Evolutionary conservation across 1,140 invertebrate species (phyloP), one percentile per base, ranked within the genome.

Genomic region (Ceratosolen fusciceps): DNA sequence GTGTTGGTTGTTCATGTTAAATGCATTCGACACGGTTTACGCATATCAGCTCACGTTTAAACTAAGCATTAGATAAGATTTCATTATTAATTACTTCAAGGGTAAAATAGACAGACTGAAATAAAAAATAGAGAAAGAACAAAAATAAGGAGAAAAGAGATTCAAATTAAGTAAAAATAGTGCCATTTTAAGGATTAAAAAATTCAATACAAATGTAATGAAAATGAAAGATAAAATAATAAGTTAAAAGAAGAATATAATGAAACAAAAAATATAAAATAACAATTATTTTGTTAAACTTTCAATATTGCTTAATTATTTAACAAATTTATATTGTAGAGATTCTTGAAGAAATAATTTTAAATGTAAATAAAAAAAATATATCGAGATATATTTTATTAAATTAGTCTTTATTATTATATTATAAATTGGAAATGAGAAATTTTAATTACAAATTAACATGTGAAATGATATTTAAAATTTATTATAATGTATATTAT

Each of bases 41-140:
- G 67, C 24, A 26, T 47, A 71, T 49, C 16, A 29, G 29, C n/a
- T 26, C 29, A 72, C 29, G 26, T 54, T 49, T 56, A 21, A 31
- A 10, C 29, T 29, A 31, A 49, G 24, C 19, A 37, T 54, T 39
- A 31, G 62, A 76, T 68, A 76, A 76, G 62, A 65, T 68, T 76
- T 29, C 31, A 76, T 68, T 76, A 76, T 76, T 76, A 76, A 76
- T 76, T 54, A 68, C 9, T 9, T 29, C 49, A 26, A 37, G 74
- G 62, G 37, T 39, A 49, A 14, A 54, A 54, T 49, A 43, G 34
- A 60, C n/a, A 24, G 47, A 37, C 3, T 9, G 39, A 52, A 39
- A 24, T 19, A 67, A 21, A n/a, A 62, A 1, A 3, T 24, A 67
- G 16, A 70, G 14, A 54, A 47, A 75, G 58, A 75, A 39, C 62